These are phyloP conservation scores for Pelodiscus sinensis DNA, from an alignment of 2,113 vertebrate genomes.

Conservation along the genomic window DNA sequence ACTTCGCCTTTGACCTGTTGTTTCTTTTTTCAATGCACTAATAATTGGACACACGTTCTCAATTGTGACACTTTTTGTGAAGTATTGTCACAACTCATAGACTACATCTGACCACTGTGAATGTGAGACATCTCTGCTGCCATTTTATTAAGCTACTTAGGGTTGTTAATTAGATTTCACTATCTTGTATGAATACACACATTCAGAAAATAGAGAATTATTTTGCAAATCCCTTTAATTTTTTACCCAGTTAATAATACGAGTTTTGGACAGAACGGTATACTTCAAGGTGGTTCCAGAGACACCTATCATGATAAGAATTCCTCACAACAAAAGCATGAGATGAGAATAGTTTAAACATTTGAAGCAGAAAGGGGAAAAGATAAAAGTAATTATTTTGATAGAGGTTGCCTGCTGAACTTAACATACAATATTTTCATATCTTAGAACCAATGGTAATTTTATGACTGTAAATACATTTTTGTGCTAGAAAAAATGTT, in stretches of 20 bases:
- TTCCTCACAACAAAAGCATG: constrained; percentile 14
- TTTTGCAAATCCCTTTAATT: constrained; percentile 61
- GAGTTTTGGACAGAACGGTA: constrained; percentile 50
- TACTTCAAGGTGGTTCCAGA: constrained; percentile 40
- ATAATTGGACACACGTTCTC: neutral
- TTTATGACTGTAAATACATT: constrained; percentile 4
- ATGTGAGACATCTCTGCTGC: neutral
- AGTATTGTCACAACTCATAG: neutral
- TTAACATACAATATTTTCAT: constrained; percentile 14
- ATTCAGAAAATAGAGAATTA: constrained; percentile 53
- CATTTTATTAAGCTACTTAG: neutral
- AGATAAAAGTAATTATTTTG: constrained; percentile 38
- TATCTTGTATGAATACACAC: neutral
- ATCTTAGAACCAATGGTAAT: neutral
- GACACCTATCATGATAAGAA: constrained; percentile 19
- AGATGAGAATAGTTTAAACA: neutral
- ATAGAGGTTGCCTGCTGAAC: constrained; percentile 19
- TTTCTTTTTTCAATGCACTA: neutral
- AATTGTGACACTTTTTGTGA: neutral
- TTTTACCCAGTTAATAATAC: constrained; percentile 35
- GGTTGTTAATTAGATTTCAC: constrained; percentile 36
- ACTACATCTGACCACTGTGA: constrained; percentile 29
- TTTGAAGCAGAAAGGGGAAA: neutral
- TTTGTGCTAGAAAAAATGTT: neutral
- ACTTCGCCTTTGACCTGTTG: neutral